A percentile compares a stretch with the other conserved stretches of the same genome.
Evolutionary conservation across 1,140 invertebrate species (phyloP).

Genomic region (Pemphigus obesinymphae): DNA sequence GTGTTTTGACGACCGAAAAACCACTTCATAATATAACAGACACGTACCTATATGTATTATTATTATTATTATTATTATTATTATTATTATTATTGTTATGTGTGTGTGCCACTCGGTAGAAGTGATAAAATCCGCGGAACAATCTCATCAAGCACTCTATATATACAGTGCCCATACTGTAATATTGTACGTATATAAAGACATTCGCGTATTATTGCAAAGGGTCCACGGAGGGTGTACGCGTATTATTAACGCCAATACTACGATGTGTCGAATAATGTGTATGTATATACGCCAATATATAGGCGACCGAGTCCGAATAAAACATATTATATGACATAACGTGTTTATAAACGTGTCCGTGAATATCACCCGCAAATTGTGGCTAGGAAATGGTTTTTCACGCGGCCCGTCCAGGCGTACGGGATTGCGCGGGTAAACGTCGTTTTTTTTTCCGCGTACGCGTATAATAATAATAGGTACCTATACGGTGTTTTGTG

Average conservation of each 20-base stretch:
- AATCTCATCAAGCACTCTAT: slow-evolving; percentile 12
- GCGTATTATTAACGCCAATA: slow-evolving; percentile 6
- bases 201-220: neutral
- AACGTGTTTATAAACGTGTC: no score
- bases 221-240: neutral
- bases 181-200: neutral
- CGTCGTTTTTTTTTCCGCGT: no score
- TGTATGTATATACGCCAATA: neutral
- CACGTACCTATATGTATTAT: neutral
- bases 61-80: slow-evolving; percentile 1
- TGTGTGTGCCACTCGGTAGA: slow-evolving; percentile 2
- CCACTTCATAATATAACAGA: slow-evolving; percentile 6
- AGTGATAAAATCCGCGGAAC: slow-evolving; percentile 30
- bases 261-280: neutral
- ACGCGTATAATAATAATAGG: no score
- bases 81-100: neutral
- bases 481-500: no score
- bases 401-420: no score
- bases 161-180: neutral
- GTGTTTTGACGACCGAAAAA: slow-evolving; percentile 17
- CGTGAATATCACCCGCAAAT: no score
- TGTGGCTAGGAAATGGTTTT: no score
- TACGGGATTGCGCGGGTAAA: no score
- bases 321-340: no score
- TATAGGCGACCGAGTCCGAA: no score